Percentiles rank a stretch among this genome's conserved stretches.
These are phyloP conservation scores for Cabera pusaria DNA, from an alignment of 2,888 invertebrate genomes.

Conservation along the genomic window DNA sequence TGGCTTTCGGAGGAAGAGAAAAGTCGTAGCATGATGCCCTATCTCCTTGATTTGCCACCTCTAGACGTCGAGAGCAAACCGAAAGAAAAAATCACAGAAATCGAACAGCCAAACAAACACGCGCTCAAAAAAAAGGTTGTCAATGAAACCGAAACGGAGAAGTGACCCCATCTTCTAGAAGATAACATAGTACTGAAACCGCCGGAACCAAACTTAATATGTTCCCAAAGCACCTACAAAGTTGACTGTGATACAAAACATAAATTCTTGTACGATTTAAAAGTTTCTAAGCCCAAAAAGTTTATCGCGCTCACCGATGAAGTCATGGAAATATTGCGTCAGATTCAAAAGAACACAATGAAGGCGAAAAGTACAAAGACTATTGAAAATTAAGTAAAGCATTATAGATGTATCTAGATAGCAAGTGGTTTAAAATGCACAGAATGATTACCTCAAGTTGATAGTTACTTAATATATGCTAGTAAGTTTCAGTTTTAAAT, in stretches of 20 bases:
- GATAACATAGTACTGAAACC: constrained; percentile 32
- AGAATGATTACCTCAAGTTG: too few species aligned
- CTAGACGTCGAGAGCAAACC: constrained; percentile 40
- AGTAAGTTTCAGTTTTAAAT: too few species aligned
- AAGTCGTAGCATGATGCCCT: constrained; percentile 75
- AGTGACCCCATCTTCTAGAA: constrained; percentile 56
- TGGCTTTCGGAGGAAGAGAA: constrained; percentile 77
- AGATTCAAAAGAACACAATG: constrained; percentile 31
- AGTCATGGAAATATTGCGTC: constrained; percentile 51
- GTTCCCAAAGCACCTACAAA: constrained; percentile 40
- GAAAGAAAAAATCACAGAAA: constrained; percentile 30
- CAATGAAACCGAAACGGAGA: constrained; percentile 52
- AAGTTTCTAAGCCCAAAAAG: constrained; percentile 41
- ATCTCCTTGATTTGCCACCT: constrained; percentile 67
- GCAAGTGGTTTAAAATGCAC: too few species aligned
- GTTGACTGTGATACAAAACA: constrained; percentile 55
- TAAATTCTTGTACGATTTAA: constrained; percentile 52
- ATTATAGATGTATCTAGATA: constrained; percentile 29
- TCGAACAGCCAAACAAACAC: constrained; percentile 27
- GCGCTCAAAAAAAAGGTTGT: constrained; percentile 37
- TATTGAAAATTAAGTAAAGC: neutral
- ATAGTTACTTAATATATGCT: too few species aligned
- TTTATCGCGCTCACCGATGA: constrained; percentile 48
- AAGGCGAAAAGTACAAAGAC: constrained; percentile 29
- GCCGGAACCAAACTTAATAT: constrained; percentile 35